Percentiles rank a stretch among this genome's conserved stretches.
Evolutionary conservation across 53 echinoderm and acorn worm species (phyloP).

Genomic region (Arbacia lixula): DNA sequence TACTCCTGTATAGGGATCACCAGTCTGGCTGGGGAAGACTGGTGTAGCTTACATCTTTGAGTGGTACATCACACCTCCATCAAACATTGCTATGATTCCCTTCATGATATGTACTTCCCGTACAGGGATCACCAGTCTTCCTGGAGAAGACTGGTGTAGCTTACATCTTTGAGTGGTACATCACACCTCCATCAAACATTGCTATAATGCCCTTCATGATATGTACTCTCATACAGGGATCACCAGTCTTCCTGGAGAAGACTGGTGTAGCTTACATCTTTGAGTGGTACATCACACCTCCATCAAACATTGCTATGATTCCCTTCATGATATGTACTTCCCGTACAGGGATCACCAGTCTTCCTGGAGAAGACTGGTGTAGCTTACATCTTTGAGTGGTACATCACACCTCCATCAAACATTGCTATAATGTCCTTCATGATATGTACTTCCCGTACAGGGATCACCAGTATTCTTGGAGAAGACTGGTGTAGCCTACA

Average conservation of each 20-base stretch:
- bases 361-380: slow-evolving; percentile 79
- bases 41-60: slow-evolving; percentile 86
- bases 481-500: slow-evolving; percentile 71
- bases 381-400: slow-evolving; percentile 92
- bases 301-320: background rate
- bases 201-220: too few species aligned
- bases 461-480: slow-evolving; percentile 88
- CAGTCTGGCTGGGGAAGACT: slow-evolving; percentile 72
- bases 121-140: slow-evolving; percentile 90
- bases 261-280: slow-evolving; percentile 78
- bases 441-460: too few species aligned
- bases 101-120: background rate
- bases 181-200: too few species aligned
- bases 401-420: too few species aligned
- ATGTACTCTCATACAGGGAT: too few species aligned
- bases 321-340: background rate
- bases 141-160: slow-evolving; percentile 74
- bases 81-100: background rate
- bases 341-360: slow-evolving; percentile 81
- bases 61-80: slow-evolving; percentile 76
- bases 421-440: too few species aligned
- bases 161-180: slow-evolving; percentile 96
- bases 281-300: slow-evolving; percentile 87
- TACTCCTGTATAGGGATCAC: slow-evolving; percentile 79
- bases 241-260: slow-evolving; percentile 81